Conservation (phyloP, 1,140 invertebrate genomes). For the Hyposmocoma kahamanoa region DNA sequence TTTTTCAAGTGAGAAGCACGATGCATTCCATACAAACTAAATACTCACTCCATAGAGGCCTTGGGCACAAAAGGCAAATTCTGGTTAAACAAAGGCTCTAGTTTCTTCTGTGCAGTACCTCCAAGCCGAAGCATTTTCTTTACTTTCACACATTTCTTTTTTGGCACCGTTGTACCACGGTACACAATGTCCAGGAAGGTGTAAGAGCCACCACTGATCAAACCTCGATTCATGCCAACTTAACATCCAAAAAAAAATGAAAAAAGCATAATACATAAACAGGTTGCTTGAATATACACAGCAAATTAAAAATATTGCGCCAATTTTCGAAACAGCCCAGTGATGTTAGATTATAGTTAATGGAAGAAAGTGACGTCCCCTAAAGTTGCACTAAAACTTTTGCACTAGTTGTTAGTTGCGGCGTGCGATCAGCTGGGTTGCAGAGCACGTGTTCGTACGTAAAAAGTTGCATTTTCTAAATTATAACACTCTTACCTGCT, state of each 20-base stretch:
- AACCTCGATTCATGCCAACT: slow-evolving; percentile 42
- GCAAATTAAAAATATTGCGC: background rate
- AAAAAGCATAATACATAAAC: slow-evolving; percentile 16
- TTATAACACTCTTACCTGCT: no score
- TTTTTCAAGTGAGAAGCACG: no score
- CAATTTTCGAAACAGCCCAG: background rate
- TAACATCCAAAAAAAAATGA: slow-evolving; percentile 31
- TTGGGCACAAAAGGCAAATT: slow-evolving; percentile 22
- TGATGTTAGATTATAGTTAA: background rate
- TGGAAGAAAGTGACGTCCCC: background rate
- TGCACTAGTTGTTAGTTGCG: background rate
- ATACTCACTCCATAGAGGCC: slow-evolving; percentile 34
- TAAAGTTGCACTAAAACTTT: background rate
- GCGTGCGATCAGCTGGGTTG: slow-evolving; percentile 1
- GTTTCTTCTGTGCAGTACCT: slow-evolving; percentile 28
- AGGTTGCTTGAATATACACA: no score
- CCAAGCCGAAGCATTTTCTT: slow-evolving; percentile 26
- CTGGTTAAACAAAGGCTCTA: slow-evolving; percentile 31
- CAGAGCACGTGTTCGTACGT: no score
- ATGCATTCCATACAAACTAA: no score
- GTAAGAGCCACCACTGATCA: slow-evolving; percentile 41
- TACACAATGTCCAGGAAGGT: slow-evolving; percentile 29
- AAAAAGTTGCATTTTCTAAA: background rate
- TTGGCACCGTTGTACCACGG: slow-evolving; percentile 25
- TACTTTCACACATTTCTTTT: slow-evolving; percentile 21